Evolutionary conservation across 2,797 vertebrate genomes (phyloP).

Genomic region (Typhlichthys eigenmanni): DNA sequence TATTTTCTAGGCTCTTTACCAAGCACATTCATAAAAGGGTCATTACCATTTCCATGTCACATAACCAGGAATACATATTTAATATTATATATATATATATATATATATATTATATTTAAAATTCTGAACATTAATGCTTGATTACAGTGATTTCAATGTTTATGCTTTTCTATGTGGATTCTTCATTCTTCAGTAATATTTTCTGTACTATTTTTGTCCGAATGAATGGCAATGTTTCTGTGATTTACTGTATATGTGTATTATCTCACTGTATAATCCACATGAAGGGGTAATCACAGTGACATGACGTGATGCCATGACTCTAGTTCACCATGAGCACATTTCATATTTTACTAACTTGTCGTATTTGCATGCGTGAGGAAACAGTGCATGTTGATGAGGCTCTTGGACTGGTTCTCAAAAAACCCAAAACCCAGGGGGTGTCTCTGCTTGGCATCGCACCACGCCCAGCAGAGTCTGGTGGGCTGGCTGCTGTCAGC

Average conservation of each 20-base stretch:
- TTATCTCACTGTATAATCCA: no score
- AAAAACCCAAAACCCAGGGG: conserved; percentile 57
- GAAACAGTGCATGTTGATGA: conserved; percentile 9
- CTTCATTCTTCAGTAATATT: no score
- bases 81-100: background rate
- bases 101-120: background rate
- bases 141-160: background rate
- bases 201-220: no score
- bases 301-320: no score
- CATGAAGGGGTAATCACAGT: no score
- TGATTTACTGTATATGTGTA: no score
- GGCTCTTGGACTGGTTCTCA: conserved; percentile 39
- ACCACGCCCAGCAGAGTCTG: conserved; percentile 62
- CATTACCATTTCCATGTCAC: conserved; percentile 1
- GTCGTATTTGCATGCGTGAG: no score
- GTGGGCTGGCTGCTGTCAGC: conserved; percentile 74
- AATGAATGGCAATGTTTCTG: no score
- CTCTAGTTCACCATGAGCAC: no score
- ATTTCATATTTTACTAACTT: no score
- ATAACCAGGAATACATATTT: conserved; percentile 1
- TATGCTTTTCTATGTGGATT: no score
- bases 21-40: background rate
- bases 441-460: conserved; percentile 71
- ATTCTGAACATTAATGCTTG: background rate
- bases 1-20: conserved; percentile 14